phyloP scores from a whole-genome alignment of 2,888 invertebrate species.

The Mamestra brassicae region DNA sequence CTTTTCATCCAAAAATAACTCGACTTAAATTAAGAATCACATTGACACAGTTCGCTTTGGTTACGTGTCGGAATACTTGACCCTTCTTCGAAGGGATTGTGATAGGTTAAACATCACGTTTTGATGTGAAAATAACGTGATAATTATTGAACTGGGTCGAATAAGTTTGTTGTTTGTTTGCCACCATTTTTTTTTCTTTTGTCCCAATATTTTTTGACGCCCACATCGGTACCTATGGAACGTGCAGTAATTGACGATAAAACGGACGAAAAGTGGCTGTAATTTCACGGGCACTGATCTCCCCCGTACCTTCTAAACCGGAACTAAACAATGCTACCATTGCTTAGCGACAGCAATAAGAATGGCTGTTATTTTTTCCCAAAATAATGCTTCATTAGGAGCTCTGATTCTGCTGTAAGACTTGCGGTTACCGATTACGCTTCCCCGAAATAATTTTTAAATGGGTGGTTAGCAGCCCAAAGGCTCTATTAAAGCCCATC shows the following conservation, averaged over 20 bases:
- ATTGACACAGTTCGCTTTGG: background rate
- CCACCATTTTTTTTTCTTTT: background rate
- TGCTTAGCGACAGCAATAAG: too few relatives aligned
- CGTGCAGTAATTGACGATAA: too few relatives aligned
- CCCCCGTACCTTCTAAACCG: background rate
- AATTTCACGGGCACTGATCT: background rate
- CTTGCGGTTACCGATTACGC: background rate
- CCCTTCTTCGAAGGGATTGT: background rate
- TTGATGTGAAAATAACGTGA: background rate
- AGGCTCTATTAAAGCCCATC: background rate
- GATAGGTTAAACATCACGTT: background rate
- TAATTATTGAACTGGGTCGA: background rate
- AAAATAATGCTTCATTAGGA: too few relatives aligned
- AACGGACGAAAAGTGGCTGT: background rate
- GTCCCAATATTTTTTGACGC: background rate
- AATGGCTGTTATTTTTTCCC: background rate
- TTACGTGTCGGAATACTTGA: background rate
- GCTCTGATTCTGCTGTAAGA: too few relatives aligned
- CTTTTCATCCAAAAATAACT: background rate
- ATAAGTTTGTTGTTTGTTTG: constrained; percentile 4
- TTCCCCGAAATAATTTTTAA: background rate
- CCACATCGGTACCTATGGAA: too few relatives aligned
- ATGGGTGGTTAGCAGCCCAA: background rate
- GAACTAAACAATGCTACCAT: background rate
- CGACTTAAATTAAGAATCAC: background rate